phyloP scores from a whole-genome alignment of 2,888 invertebrate species.

The Drepanosiphum platanoidis region DNA sequence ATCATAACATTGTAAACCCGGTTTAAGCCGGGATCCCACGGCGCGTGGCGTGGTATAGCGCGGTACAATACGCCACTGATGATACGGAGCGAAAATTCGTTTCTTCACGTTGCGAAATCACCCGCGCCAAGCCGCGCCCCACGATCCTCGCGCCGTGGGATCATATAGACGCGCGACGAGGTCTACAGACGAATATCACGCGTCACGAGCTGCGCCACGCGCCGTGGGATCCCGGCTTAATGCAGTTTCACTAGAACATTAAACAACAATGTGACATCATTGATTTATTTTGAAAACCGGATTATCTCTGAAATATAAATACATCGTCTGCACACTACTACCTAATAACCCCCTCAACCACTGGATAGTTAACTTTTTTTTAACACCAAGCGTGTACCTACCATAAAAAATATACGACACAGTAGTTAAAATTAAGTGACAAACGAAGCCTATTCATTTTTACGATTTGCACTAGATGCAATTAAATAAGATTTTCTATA shows the following conservation, averaged over 20 bases:
- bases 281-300: conserved; percentile 19
- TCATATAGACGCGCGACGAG: too few species aligned
- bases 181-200: too few species aligned
- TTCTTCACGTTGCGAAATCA: too few species aligned
- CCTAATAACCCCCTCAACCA: background rate
- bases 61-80: too few species aligned
- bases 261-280: background rate
- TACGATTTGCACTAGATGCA: background rate
- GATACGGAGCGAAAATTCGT: too few species aligned
- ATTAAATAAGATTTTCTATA: background rate
- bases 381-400: background rate
- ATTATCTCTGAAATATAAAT: conserved; percentile 21
- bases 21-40: too few species aligned
- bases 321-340: background rate
- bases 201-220: too few species aligned
- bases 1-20: background rate
- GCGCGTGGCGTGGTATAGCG: too few species aligned
- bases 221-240: too few species aligned
- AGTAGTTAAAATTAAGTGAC: background rate
- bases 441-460: background rate
- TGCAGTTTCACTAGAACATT: background rate
- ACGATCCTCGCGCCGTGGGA: too few species aligned
- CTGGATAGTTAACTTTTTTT: background rate
- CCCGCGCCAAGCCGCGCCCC: too few species aligned
- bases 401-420: background rate